Percentiles rank a stretch among this genome's conserved stretches.
Conservation (phyloP, 1,140 invertebrate genomes). For the Drosophila serrata region DNA sequence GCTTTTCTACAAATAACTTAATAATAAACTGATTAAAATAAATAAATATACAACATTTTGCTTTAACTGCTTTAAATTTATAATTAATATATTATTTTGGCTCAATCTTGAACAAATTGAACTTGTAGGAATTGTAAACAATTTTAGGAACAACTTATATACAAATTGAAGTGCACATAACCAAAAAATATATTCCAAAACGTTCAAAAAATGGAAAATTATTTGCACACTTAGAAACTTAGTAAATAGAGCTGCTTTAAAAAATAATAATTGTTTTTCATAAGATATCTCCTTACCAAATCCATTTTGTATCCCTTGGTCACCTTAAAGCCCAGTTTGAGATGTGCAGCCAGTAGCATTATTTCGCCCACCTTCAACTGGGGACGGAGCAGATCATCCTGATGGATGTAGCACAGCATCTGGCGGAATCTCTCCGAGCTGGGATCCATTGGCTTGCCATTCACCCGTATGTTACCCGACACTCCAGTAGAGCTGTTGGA, state of each 20-base stretch:
- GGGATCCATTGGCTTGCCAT: constrained; percentile 91
- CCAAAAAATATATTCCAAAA: background rate
- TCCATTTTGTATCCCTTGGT: constrained; percentile 84
- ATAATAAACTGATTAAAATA: no score
- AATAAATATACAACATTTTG: background rate
- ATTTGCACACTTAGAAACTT: background rate
- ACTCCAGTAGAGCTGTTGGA: constrained; percentile 87
- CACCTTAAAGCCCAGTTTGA: constrained; percentile 91
- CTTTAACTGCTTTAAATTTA: background rate
- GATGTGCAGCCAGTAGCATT: constrained; percentile 93
- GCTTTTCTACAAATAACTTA: background rate
- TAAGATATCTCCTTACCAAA: constrained; percentile 53
- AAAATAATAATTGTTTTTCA: background rate
- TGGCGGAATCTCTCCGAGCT: constrained; percentile 89
- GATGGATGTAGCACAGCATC: constrained; percentile 96
- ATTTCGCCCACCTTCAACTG: constrained; percentile 93
- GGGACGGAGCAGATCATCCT: constrained; percentile 93
- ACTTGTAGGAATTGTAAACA: background rate
- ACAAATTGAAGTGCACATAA: no score
- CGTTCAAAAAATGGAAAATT: background rate
- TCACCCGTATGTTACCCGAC: constrained; percentile 90
- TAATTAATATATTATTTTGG: no score
- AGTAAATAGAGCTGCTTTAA: background rate
- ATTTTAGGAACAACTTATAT: background rate
- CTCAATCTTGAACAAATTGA: no score